Conservation (phyloP, 2,113 vertebrate species). For the Podiceps cristatus region DNA sequence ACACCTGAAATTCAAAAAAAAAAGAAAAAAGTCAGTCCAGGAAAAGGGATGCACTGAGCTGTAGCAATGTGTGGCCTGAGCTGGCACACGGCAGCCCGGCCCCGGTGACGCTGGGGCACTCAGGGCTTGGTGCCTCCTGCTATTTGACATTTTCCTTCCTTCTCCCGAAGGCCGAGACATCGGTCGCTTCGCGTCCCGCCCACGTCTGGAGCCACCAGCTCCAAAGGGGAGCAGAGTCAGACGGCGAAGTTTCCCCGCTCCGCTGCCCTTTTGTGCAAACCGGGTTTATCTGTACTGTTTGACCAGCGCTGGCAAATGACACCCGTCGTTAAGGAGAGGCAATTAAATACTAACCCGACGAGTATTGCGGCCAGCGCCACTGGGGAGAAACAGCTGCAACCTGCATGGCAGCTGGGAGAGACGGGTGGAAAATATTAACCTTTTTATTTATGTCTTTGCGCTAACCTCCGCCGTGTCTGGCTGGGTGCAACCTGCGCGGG, state of each 20-base stretch:
- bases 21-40: neutral
- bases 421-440: neutral
- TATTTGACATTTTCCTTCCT: neutral
- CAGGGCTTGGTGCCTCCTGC: neutral
- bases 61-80: neutral
- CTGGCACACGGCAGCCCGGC: neutral
- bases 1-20: no score
- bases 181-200: neutral
- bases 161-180: neutral
- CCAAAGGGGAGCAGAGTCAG: neutral
- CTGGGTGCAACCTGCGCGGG: neutral
- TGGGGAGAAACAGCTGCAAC: conserved; percentile 44
- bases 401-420: conserved; percentile 26
- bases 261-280: conserved; percentile 16
- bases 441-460: neutral
- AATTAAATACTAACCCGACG: conserved; percentile 59
- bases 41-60: neutral
- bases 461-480: neutral
- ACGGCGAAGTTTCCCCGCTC: neutral
- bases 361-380: conserved; percentile 5
- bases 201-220: conserved; percentile 43
- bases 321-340: conserved; percentile 54
- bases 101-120: neutral
- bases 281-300: conserved; percentile 53
- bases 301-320: conserved; percentile 50